phyloP scores from a whole-genome alignment of 2,888 invertebrate species.

The Palloptera scutellata region DNA sequence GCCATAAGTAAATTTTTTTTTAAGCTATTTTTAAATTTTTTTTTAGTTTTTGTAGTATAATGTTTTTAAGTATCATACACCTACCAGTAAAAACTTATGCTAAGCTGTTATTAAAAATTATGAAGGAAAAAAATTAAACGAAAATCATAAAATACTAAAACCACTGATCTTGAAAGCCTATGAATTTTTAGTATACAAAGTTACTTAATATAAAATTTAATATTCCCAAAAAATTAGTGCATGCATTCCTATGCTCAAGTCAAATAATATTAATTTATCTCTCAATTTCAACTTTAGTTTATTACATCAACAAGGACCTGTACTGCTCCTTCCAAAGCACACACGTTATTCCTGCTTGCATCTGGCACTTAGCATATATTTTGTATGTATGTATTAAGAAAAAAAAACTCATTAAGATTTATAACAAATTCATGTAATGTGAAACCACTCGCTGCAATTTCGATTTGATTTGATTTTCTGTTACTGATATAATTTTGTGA shows the following conservation, averaged over 20 bases:
- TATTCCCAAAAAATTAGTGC: too few relatives aligned
- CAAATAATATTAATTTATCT: too few relatives aligned
- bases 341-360: not conserved
- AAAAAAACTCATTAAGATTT: constrained; percentile 33
- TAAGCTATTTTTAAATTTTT: not conserved
- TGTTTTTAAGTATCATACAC: too few relatives aligned
- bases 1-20: not conserved
- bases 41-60: not conserved
- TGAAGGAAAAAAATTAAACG: too few relatives aligned
- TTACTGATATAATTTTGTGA: constrained; percentile 29
- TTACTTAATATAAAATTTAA: too few relatives aligned
- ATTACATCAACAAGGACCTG: not conserved
- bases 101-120: too few relatives aligned
- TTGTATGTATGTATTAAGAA: not conserved
- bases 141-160: too few relatives aligned
- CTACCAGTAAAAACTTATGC: too few relatives aligned
- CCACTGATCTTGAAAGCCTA: too few relatives aligned
- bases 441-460: not conserved
- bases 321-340: not conserved
- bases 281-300: not conserved
- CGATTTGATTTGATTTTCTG: constrained; percentile 32
- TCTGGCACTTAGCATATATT: not conserved
- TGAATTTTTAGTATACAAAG: too few relatives aligned
- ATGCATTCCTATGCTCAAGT: too few relatives aligned
- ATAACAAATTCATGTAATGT: constrained; percentile 34